Base-by-base conservation (phyloP, 2,797 vertebrate species). In the Danio albolineatus region DNA sequence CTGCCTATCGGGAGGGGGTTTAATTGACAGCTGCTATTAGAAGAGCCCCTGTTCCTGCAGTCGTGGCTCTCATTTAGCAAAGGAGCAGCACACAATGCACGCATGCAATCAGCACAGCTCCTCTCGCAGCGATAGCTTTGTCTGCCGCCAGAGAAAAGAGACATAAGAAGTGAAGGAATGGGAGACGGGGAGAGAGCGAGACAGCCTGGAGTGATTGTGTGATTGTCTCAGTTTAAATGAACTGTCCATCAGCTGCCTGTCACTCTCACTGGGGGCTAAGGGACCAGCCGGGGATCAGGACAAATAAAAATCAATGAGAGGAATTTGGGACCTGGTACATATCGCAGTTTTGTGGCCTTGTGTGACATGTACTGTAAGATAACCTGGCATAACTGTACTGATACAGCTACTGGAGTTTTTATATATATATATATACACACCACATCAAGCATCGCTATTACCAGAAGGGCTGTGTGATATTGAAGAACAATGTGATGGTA, bases 11-110 rank as follows among this genome's bases (percentile, higher is more conserved):
- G 39, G 53, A 57, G 14, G 7, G 36, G 14, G 46, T 10, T 79
- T 61, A 79, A 79, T 72, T 79, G 67, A 62, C 76, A 79, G 67
- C 76, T 71, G 66, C 76, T 78, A 53, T 71, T 78, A 78, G 66
- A 71, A 61, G 66, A 71, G 76, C 9, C 16, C 59, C 41, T 2
- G 41, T 49, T 69, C 51, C 21, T 6, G 21, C 46, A 41, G 73
- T 57, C 54, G 17, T 10, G 36, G 16, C 59, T 66, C 64, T 60
- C 54, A 21, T 78, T 78, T 70, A 49, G 65, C 28, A 59, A 16
- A 69, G 76, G 12, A 57, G 14, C 14, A 10, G 57, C 17, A 28
- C 67, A 79, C 67, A 79, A 79, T 62, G 16, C 44, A 39, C 1
- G 10, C 67, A 9, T 17, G 28, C 67, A 79, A 72, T 72, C 67